These are phyloP conservation scores for Bombylius discolor DNA, from an alignment of 2,888 invertebrate genomes.

Conservation along the genomic window DNA sequence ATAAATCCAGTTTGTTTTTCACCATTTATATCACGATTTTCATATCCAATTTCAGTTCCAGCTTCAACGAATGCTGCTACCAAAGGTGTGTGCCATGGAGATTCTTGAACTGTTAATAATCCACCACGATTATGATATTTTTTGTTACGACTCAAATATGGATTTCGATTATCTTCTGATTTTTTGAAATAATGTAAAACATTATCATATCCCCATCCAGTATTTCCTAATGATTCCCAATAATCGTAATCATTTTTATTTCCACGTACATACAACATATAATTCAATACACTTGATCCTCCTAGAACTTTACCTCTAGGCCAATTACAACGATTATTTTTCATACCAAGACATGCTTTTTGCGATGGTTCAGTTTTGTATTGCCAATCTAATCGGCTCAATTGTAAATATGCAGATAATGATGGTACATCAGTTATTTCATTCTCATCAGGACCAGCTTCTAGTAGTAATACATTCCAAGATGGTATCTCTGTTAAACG, in stretches of 20 bases:
- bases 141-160: constrained; percentile 55
- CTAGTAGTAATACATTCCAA: constrained; percentile 67
- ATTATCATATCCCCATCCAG: constrained; percentile 77
- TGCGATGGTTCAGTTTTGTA: constrained; percentile 78
- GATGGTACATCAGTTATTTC: constrained; percentile 81
- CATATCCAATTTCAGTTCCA: constrained; percentile 70
- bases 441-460: constrained; percentile 79
- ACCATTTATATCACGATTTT: constrained; percentile 71
- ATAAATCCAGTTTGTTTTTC: constrained; percentile 66
- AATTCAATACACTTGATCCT: constrained; percentile 75
- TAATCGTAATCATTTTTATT: constrained; percentile 73
- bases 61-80: constrained; percentile 73
- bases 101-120: constrained; percentile 64
- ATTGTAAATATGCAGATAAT: constrained; percentile 71
- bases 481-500: constrained; percentile 60
- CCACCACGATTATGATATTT: constrained; percentile 61
- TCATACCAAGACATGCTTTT: constrained; percentile 70
- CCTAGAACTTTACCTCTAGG: constrained; percentile 82
- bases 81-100: constrained; percentile 71
- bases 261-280: constrained; percentile 83
- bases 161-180: constrained; percentile 78
- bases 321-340: constrained; percentile 73
- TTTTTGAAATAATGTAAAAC: constrained; percentile 81
- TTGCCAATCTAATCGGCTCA: constrained; percentile 77
- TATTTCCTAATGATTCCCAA: constrained; percentile 77